phyloP scores from a whole-genome alignment of 2,888 invertebrate genomes.

The Patella depressa region DNA sequence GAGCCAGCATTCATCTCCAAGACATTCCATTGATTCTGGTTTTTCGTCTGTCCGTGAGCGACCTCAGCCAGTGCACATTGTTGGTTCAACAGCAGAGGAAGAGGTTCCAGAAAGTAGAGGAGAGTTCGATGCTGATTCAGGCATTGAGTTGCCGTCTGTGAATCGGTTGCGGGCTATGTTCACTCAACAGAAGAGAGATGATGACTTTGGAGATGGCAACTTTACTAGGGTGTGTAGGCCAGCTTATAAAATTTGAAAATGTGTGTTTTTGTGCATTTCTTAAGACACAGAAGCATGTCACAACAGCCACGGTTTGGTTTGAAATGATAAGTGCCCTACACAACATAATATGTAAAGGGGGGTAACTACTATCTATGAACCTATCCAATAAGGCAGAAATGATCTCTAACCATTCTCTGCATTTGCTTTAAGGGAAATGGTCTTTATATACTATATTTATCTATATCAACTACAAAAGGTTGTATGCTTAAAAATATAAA shows the following conservation, averaged over 20 bases:
- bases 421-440: too few species aligned
- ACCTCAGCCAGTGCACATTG: conserved; percentile 38
- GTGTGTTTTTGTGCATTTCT: neutral
- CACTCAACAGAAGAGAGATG: conserved; percentile 37
- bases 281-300: too few species aligned
- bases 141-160: conserved; percentile 62
- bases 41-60: conserved; percentile 36
- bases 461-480: neutral
- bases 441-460: too few species aligned
- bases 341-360: too few species aligned
- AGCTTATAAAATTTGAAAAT: neutral
- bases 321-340: neutral
- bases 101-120: conserved; percentile 60
- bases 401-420: too few species aligned
- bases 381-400: too few species aligned
- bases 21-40: conserved; percentile 47
- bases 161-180: conserved; percentile 62
- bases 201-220: conserved; percentile 32
- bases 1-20: conserved; percentile 40
- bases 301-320: neutral
- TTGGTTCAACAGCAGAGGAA: conserved; percentile 50
- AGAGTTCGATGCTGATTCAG: conserved; percentile 55
- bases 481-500: neutral
- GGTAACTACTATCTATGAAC: too few species aligned
- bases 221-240: conserved; percentile 51